These are phyloP conservation scores for Campopleginae sp. DNA, from an alignment of 2,888 invertebrate species.

Conservation along the genomic window DNA sequence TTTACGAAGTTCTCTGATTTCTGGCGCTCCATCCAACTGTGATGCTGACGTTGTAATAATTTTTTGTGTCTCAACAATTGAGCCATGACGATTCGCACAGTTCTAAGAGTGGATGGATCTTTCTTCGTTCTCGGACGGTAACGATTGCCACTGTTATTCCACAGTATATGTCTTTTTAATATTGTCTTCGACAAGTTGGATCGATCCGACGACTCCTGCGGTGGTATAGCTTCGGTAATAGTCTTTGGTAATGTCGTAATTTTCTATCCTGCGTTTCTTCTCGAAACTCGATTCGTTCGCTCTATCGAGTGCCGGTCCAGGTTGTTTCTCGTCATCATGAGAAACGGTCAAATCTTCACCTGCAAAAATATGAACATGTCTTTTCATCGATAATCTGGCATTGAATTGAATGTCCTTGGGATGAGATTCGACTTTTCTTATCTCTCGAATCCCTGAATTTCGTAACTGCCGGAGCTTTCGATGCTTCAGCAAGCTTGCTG, in stretches of 20 bases:
- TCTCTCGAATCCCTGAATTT: neutral
- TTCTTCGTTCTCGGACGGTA: slow-evolving; percentile 18
- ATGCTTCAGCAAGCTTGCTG: neutral
- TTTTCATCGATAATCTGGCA: neutral
- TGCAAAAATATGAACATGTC: neutral
- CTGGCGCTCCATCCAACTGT: slow-evolving; percentile 75
- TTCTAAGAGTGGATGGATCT: slow-evolving; percentile 30
- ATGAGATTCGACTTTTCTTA: neutral
- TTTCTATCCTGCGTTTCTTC: slow-evolving; percentile 7
- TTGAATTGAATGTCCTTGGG: neutral
- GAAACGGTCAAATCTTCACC: slow-evolving; percentile 7
- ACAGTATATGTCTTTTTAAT: neutral
- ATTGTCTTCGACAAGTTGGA: neutral
- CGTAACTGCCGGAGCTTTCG: neutral
- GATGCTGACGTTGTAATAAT: slow-evolving; percentile 72
- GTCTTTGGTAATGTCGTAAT: slow-evolving; percentile 1
- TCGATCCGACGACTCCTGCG: neutral
- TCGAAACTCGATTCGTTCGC: slow-evolving; percentile 14
- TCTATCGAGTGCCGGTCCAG: neutral
- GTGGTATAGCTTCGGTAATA: slow-evolving; percentile 35
- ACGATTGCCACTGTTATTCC: slow-evolving; percentile 6
- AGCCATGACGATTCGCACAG: slow-evolving; percentile 50
- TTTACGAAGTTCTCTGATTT: slow-evolving; percentile 71
- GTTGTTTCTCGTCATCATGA: neutral
- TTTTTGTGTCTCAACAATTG: slow-evolving; percentile 70